Conservation (phyloP, 2,888 invertebrate species). For the Meghimatium bilineatum region DNA sequence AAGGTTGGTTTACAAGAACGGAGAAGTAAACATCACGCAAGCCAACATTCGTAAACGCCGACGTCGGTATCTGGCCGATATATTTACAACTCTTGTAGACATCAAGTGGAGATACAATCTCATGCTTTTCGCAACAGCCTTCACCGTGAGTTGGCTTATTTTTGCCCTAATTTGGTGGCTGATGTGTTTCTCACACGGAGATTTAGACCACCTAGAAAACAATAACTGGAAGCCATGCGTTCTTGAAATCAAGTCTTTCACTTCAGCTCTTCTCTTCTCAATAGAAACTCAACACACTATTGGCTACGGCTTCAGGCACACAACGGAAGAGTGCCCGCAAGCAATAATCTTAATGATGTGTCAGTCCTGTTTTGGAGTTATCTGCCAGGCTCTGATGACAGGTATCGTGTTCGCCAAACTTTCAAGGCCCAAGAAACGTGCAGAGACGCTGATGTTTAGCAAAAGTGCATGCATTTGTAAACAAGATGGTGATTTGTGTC, state of each 20-base stretch:
- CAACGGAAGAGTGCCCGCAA: conserved; percentile 94
- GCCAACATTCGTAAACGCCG: conserved; percentile 95
- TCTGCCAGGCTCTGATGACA: conserved; percentile 80
- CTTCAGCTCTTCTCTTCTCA: conserved; percentile 95
- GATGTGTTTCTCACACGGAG: conserved; percentile 94
- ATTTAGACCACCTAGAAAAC: conserved; percentile 80
- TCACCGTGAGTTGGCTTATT: conserved; percentile 91
- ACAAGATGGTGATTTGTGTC: conserved; percentile 91
- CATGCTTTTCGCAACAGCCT: conserved; percentile 77
- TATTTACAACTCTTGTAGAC: conserved; percentile 79
- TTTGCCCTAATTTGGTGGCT: conserved; percentile 97
- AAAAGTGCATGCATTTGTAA: conserved; percentile 94
- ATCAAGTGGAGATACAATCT: conserved; percentile 79
- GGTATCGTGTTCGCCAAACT: conserved; percentile 89
- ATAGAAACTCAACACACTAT: conserved; percentile 98
- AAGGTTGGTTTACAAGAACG: conserved; percentile 96
- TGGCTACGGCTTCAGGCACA: conserved; percentile 90
- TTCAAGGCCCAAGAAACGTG: conserved; percentile 95
- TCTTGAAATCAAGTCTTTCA: conserved; percentile 89
- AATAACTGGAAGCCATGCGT: conserved; percentile 91
- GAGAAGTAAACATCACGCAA: conserved; percentile 97
- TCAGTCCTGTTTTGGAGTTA: conserved; percentile 92
- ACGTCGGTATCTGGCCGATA: conserved; percentile 90
- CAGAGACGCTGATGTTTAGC: conserved; percentile 95
- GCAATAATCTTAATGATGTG: conserved; percentile 94